Conservation (phyloP, 2,888 invertebrate genomes). For the Magallana nippona region DNA sequence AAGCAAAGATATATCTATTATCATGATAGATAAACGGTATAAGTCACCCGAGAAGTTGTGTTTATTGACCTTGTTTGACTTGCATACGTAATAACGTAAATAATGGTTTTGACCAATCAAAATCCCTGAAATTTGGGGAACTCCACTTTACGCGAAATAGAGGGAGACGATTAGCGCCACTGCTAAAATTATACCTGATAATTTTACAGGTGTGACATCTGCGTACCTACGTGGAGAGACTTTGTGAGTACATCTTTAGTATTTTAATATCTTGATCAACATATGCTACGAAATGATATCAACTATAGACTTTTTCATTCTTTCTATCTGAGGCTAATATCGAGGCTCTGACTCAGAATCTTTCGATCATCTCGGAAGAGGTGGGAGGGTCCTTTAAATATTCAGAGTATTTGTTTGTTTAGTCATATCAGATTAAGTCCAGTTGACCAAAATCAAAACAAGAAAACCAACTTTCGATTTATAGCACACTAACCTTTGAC, state of each 20-base stretch:
- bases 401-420: conserved; percentile 22
- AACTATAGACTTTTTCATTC: no score
- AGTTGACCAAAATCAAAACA: not conserved
- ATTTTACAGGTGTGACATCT: conserved; percentile 15
- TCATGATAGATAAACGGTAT: not conserved
- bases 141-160: conserved; percentile 46
- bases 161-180: conserved; percentile 40
- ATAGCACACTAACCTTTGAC: not conserved
- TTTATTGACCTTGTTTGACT: conserved; percentile 36
- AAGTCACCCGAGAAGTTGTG: not conserved
- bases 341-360: conserved; percentile 26
- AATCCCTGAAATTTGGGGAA: conserved; percentile 39
- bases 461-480: not conserved
- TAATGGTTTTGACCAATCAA: conserved; percentile 39
- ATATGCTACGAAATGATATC: no score
- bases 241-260: conserved; percentile 3
- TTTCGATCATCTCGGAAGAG: not conserved
- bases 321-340: no score
- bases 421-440: not conserved
- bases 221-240: not conserved
- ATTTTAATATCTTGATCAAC: not conserved
- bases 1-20: not conserved
- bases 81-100: conserved; percentile 31
- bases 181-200: conserved; percentile 43
- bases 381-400: conserved; percentile 7